Conservation (phyloP, 2,888 invertebrate species). For the Cantharis lateralis region DNA sequence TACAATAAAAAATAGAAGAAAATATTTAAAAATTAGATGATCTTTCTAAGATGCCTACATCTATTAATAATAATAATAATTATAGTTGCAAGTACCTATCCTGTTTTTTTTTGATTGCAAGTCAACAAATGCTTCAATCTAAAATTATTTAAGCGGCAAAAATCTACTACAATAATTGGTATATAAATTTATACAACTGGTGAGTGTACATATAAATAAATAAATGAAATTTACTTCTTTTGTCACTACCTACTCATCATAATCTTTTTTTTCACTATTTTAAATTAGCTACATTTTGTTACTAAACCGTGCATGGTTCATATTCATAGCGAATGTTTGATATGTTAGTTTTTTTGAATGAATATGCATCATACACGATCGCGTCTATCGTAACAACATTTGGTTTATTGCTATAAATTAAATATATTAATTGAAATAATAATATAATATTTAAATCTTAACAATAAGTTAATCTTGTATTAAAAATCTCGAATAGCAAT, state of each 20-base stretch:
- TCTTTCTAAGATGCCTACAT: background rate
- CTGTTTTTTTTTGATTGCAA: slow-evolving; percentile 45
- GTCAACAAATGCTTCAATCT: slow-evolving; percentile 52
- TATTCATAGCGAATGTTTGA: background rate
- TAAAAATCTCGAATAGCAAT: slow-evolving; percentile 15
- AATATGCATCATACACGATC: background rate
- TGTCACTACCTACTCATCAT: slow-evolving; percentile 5
- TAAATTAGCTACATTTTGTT: background rate
- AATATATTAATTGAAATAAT: slow-evolving; percentile 39
- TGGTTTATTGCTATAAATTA: slow-evolving; percentile 55
- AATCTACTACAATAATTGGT: slow-evolving; percentile 27
- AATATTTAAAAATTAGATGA: background rate
- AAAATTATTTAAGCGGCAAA: slow-evolving; percentile 23
- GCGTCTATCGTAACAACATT: slow-evolving; percentile 34
- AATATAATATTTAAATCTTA: slow-evolving; percentile 37
- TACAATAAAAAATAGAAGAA: slow-evolving; percentile 3
- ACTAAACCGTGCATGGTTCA: background rate
- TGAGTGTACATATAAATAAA: slow-evolving; percentile 22
- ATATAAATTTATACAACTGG: slow-evolving; percentile 21
- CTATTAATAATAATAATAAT: background rate
- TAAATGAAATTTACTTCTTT: slow-evolving; percentile 9
- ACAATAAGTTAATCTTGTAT: slow-evolving; percentile 37
- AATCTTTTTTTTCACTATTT: background rate
- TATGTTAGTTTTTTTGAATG: slow-evolving; percentile 2
- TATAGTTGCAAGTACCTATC: slow-evolving; percentile 11